These are phyloP conservation scores for Heteractis magnifica DNA, from an alignment of 92 coral and sea anemone species.

Conservation along the genomic window DNA sequence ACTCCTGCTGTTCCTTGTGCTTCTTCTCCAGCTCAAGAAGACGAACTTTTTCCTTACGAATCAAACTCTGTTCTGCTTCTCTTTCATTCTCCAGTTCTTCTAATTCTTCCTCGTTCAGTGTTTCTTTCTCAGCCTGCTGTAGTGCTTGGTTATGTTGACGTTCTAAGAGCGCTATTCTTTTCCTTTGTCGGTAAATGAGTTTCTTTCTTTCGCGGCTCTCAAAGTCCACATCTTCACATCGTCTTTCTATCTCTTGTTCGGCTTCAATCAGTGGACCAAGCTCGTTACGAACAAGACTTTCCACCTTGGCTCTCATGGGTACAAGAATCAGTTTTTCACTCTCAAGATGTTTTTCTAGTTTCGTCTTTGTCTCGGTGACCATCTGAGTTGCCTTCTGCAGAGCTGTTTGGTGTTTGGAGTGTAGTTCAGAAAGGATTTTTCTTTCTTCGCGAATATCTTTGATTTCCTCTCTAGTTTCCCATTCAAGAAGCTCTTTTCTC, in stretches of 20 bases:
- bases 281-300: constrained; percentile 88
- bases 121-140: constrained; percentile 98
- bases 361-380: constrained; percentile 97
- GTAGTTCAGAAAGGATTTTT: constrained; percentile 78
- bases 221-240: constrained; percentile 92
- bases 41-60: constrained; percentile 93
- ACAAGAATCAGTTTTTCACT: constrained; percentile 77
- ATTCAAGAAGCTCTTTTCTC: constrained; percentile 91
- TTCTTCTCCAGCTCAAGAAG: constrained; percentile 95
- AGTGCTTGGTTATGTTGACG: constrained; percentile 95
- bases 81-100: constrained; percentile 95
- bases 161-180: constrained; percentile 87
- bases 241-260: constrained; percentile 89
- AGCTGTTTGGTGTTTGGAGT: constrained; percentile 88
- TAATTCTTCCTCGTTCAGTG: constrained; percentile 90
- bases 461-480: constrained; percentile 91
- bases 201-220: constrained; percentile 96
- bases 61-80: constrained; percentile 94
- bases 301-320: constrained; percentile 85
- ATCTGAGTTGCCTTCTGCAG: constrained; percentile 90
- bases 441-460: constrained; percentile 96
- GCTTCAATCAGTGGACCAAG: constrained; percentile 91
- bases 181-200: constrained; percentile 86
- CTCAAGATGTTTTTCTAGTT: constrained; percentile 91
- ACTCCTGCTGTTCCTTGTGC: constrained; percentile 96